Conservation (phyloP, 2,797 vertebrate species). For the Lacerta bilineata region DNA sequence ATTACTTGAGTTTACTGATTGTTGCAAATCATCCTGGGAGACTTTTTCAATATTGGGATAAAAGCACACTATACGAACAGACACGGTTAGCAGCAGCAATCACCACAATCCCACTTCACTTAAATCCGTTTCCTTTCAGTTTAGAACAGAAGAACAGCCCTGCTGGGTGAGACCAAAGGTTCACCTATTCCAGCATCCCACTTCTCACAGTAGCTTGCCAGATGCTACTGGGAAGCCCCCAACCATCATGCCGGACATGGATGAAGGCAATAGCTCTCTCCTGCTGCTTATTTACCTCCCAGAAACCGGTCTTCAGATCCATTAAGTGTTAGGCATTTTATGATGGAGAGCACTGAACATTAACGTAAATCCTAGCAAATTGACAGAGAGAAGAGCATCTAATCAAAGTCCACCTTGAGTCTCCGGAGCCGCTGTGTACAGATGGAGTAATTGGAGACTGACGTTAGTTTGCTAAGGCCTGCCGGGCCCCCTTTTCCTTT, state of each 20-base stretch:
- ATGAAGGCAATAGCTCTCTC: not conserved
- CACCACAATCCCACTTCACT: not conserved
- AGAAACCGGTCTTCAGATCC: not conserved
- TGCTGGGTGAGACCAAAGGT: not conserved
- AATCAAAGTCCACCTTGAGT: not conserved
- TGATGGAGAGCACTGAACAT: not conserved
- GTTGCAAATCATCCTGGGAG: not conserved
- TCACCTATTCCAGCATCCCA: not conserved
- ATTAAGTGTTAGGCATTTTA: not conserved
- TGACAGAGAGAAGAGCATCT: conserved; percentile 10
- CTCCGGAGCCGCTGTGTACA: not conserved
- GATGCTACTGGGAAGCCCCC: not conserved
- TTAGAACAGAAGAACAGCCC: not conserved
- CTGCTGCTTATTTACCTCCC: not conserved
- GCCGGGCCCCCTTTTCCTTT: conserved; percentile 25
- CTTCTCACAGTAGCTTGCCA: not conserved
- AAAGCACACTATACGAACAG: not conserved
- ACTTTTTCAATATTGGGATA: not conserved
- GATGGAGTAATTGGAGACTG: conserved; percentile 1
- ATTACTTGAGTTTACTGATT: not conserved
- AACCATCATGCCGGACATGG: not conserved
- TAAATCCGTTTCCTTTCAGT: not conserved
- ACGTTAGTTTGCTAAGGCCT: conserved; percentile 27
- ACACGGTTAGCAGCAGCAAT: not conserved
- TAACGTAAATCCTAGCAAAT: not conserved